Percentiles rank a stretch among this genome's conserved stretches.
phyloP scores from a whole-genome alignment of 2,888 invertebrate species.

The Drosophila mayaguana region DNA sequence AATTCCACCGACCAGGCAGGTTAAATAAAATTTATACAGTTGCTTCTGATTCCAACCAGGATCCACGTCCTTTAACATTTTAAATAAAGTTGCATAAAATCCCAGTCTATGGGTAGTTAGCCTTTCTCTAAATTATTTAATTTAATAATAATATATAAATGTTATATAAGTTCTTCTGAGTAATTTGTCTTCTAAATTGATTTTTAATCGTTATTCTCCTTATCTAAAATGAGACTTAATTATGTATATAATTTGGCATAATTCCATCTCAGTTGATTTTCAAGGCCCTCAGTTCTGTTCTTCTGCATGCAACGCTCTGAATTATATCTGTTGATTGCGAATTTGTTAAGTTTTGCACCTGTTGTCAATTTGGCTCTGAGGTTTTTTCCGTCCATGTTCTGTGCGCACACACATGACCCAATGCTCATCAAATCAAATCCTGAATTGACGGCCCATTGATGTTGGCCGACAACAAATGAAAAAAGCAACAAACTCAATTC shows the following conservation, averaged over 20 bases:
- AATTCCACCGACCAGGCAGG: too few species aligned
- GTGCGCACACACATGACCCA: constrained; percentile 37
- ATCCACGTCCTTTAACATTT: not conserved
- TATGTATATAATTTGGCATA: not conserved
- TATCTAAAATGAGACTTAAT: not conserved
- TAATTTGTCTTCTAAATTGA: not conserved
- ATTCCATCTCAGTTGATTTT: not conserved
- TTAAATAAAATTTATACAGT: not conserved
- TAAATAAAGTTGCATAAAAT: not conserved
- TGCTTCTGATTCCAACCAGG: not conserved
- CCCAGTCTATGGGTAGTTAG: not conserved
- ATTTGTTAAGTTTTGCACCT: constrained; percentile 32
- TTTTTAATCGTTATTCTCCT: not conserved
- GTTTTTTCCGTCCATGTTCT: constrained; percentile 6
- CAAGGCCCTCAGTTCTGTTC: not conserved
- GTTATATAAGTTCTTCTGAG: not conserved
- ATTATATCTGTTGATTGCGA: constrained; percentile 15
- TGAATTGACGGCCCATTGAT: constrained; percentile 50
- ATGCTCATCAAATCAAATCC: constrained; percentile 41
- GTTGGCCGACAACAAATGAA: constrained; percentile 44
- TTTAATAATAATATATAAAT: not conserved
- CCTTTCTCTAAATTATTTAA: too few species aligned
- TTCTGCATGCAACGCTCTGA: not conserved
- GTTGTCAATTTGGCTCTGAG: constrained; percentile 14
- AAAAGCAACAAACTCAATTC: constrained; percentile 36